A percentile compares a stretch with the other conserved stretches of the same genome.
Conservation (phyloP, 2,113 vertebrate genomes). For the Verasper variegatus region DNA sequence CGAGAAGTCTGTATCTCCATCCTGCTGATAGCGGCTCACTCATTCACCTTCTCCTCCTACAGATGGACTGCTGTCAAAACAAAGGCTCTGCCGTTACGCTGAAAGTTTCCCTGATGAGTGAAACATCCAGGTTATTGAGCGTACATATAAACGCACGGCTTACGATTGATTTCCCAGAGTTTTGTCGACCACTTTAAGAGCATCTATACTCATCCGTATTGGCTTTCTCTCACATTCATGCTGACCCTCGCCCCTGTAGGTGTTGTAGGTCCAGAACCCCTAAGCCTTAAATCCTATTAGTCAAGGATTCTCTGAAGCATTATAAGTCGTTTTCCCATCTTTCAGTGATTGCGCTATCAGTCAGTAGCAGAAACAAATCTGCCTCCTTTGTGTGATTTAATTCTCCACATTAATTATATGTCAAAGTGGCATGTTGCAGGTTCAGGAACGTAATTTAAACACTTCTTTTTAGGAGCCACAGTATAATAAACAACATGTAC, state of each 20-base stretch:
- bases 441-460: neutral
- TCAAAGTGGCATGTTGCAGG: neutral
- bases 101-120: conserved; percentile 11
- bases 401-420: neutral
- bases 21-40: conserved; percentile 44
- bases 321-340: conserved; percentile 73
- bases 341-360: conserved; percentile 60
- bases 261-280: conserved; percentile 78
- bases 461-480: neutral
- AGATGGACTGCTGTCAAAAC: conserved; percentile 47
- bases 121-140: neutral
- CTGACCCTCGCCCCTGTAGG: conserved; percentile 78
- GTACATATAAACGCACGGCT: neutral
- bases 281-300: conserved; percentile 86
- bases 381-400: neutral
- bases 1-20: conserved; percentile 55
- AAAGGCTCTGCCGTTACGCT: conserved; percentile 17
- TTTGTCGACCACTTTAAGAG: conserved; percentile 9
- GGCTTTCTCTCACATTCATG: conserved; percentile 72
- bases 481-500: no score
- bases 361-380: conserved; percentile 39
- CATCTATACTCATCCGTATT: conserved; percentile 55
- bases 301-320: conserved; percentile 79
- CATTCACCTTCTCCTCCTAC: conserved; percentile 23
- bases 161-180: neutral